Evolutionary conservation across 2,888 invertebrate species (phyloP).

Genomic region (Amblyjoppa fuscipennis): DNA sequence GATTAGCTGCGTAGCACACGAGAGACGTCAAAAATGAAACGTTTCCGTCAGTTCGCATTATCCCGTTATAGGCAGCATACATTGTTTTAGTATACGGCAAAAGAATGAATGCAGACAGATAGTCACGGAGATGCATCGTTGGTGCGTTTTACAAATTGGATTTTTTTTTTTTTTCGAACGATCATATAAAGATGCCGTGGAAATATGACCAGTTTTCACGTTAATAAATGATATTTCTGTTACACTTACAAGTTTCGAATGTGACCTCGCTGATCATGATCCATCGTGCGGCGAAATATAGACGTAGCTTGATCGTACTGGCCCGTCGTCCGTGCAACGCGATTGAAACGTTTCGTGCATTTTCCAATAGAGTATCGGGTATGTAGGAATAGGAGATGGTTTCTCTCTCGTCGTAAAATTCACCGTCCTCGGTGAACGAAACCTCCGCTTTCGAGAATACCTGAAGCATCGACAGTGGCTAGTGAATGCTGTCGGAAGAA

Average conservation of each 20-base stretch:
- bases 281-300: slow-evolving; percentile 90
- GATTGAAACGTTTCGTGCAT: slow-evolving; percentile 90
- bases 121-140: not conserved
- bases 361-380: slow-evolving; percentile 88
- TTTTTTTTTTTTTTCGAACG: not conserved
- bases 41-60: slow-evolving; percentile 23
- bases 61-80: not conserved
- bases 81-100: not conserved
- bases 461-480: slow-evolving; percentile 66
- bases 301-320: slow-evolving; percentile 87
- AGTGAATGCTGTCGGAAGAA: slow-evolving; percentile 17
- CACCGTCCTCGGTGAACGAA: slow-evolving; percentile 86
- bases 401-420: slow-evolving; percentile 75
- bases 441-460: slow-evolving; percentile 89
- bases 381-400: slow-evolving; percentile 86
- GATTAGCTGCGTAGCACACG: slow-evolving; percentile 76
- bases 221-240: not conserved
- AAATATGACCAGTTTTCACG: not conserved
- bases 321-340: slow-evolving; percentile 88
- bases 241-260: slow-evolving; percentile 87
- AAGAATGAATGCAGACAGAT: not conserved
- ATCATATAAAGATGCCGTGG: slow-evolving; percentile 8
- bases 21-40: slow-evolving; percentile 41
- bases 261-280: slow-evolving; percentile 91
- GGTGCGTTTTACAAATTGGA: not conserved